Evolutionary conservation across 2,888 invertebrate genomes (phyloP), one percentile per base, ranked within the genome.

Genomic region (Carabus problematicus): DNA sequence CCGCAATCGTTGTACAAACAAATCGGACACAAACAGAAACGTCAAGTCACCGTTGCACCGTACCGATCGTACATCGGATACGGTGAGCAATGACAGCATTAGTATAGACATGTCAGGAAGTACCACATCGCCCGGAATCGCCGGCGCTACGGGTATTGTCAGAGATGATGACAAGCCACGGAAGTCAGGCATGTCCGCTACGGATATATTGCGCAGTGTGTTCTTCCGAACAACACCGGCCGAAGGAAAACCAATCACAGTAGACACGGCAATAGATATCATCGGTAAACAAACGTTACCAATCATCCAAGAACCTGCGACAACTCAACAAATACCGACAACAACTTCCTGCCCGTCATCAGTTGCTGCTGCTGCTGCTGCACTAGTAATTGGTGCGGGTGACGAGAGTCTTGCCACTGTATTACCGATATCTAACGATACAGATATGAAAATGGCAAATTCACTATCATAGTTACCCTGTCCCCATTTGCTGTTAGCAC

Each of bases 151-250:
- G n/a, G 42, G 14, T 16, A 42, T 12, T 11, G 39, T 14, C n/a
- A 64, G 54, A 56, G 76, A 77, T 52, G 75, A 77, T 39, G 77
- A 78, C 64, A 72, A 74, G 40, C 74, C 75, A n/a, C 76, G 82
- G 49, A 76, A 79, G 56, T 82, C 83, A 71, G 82, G 82, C 62
- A 78, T 82, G 16, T 80, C 84, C 3, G 84, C 84, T 71, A 82
- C 84, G 3, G 83, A 85, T 42, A 80, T 83, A 69, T 74, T 85
- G 70, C 81, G 84, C 73, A 85, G 83, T 74, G 84, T 85, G 71
- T 85, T 86, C 78, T 85, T 86, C 76, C 83, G 85, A 74, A 79
- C 81, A 49, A 78, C 78, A 58, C 75, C 74, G 39, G 29, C 29
- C 14, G 62, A 43, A 16, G 60, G 55, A 18, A 55, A 29, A 29